phyloP scores from a whole-genome alignment of 2,113 vertebrate species.

The Macaca mulatta region DNA sequence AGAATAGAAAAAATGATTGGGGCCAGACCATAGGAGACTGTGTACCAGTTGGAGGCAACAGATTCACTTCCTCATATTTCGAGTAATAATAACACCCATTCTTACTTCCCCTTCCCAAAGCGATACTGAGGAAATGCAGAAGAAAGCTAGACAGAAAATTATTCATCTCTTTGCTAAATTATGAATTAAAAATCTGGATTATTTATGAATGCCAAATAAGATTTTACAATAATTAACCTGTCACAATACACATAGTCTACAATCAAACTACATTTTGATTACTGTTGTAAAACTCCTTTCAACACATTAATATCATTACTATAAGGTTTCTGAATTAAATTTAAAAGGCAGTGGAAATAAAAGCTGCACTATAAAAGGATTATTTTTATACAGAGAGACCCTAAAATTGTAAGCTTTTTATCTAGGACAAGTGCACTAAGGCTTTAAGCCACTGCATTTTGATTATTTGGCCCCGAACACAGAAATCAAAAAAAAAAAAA shows the following conservation, averaged over 20 bases:
- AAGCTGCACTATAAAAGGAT: background rate
- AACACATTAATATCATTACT: constrained; percentile 9
- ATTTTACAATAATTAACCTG: constrained; percentile 19
- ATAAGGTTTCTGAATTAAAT: constrained; percentile 29
- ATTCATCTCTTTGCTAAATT: constrained; percentile 8
- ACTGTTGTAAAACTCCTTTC: background rate
- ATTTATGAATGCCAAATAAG: background rate
- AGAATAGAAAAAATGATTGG: background rate
- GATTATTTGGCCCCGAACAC: background rate
- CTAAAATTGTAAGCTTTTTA: constrained; percentile 20
- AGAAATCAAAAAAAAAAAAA: background rate
- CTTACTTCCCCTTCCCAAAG: background rate
- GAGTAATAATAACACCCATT: background rate
- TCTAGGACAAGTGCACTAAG: background rate
- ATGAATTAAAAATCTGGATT: constrained; percentile 24
- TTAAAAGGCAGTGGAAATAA: constrained; percentile 30
- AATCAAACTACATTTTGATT: constrained; percentile 12
- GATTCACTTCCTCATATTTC: background rate
- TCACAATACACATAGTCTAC: background rate
- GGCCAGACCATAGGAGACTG: background rate
- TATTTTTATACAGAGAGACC: background rate
- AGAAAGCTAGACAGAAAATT: background rate
- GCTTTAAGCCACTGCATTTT: background rate
- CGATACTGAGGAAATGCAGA: background rate
- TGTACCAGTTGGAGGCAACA: background rate